Conservation (phyloP, 1,140 invertebrate species). For the Temnothorax curvispinosus region DNA sequence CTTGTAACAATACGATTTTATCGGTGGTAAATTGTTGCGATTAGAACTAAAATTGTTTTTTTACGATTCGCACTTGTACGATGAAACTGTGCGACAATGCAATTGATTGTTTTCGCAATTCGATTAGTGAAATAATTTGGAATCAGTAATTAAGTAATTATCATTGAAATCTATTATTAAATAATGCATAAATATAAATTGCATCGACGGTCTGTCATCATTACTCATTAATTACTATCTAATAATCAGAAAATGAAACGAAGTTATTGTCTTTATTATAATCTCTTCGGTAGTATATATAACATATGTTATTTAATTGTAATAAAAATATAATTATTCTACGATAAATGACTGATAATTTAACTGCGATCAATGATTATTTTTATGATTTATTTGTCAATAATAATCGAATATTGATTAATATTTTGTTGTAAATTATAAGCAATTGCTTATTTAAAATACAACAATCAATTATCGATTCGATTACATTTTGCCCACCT, state of each 20-base stretch:
- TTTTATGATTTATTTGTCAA: background rate
- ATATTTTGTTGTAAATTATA: constrained; percentile 25
- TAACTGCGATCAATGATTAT: background rate
- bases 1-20: background rate
- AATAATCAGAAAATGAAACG: constrained; percentile 21
- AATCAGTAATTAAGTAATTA: constrained; percentile 30
- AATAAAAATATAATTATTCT: constrained; percentile 17
- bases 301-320: constrained; percentile 1
- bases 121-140: constrained; percentile 17
- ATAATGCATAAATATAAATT: constrained; percentile 32
- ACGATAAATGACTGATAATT: background rate
- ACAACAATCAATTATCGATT: constrained; percentile 27
- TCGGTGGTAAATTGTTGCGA: background rate
- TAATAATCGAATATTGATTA: background rate
- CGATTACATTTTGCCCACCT: background rate
- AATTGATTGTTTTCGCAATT: constrained; percentile 8
- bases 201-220: background rate
- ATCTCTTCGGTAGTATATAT: background rate
- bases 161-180: constrained; percentile 29
- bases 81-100: background rate
- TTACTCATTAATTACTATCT: constrained; percentile 23
- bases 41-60: background rate
- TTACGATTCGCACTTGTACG: background rate
- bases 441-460: background rate
- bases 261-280: constrained; percentile 12